These are phyloP conservation scores for Smutsia gigantea DNA, from an alignment of 2,797 vertebrate genomes.

Conservation along the genomic window DNA sequence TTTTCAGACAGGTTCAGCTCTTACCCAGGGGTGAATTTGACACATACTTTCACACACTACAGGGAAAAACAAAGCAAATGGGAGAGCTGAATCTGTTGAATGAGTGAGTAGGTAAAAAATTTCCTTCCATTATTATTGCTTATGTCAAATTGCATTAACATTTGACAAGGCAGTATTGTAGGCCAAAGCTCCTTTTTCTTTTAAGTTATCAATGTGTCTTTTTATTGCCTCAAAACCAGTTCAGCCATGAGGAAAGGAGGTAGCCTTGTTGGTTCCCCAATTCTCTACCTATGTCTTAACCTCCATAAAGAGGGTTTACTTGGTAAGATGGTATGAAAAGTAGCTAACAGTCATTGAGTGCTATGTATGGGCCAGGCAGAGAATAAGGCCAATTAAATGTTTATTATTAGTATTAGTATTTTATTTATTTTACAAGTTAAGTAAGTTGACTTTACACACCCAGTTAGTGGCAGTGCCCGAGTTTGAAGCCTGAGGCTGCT, in stretches of 20 bases:
- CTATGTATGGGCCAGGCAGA: not conserved
- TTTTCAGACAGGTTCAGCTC: not conserved
- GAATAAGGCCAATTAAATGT: not conserved
- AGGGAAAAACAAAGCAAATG: not conserved
- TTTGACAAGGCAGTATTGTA: not conserved
- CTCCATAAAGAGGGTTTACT: not conserved
- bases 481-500: not conserved
- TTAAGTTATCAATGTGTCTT: not conserved
- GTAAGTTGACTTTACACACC: not conserved
- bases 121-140: not conserved
- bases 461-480: not conserved
- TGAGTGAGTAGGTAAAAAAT: not conserved
- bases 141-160: not conserved
- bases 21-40: not conserved
- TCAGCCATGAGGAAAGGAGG: not conserved
- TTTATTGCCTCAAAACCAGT: not conserved
- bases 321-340: not conserved
- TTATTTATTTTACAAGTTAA: constrained; percentile 19
- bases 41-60: not conserved
- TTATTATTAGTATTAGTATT: not conserved
- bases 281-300: not conserved
- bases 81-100: not conserved
- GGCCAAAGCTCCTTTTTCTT: not conserved
- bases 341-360: not conserved
- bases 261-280: not conserved